phyloP scores from a whole-genome alignment of 1,140 invertebrate genomes.

The Drosophila setifemur region DNA sequence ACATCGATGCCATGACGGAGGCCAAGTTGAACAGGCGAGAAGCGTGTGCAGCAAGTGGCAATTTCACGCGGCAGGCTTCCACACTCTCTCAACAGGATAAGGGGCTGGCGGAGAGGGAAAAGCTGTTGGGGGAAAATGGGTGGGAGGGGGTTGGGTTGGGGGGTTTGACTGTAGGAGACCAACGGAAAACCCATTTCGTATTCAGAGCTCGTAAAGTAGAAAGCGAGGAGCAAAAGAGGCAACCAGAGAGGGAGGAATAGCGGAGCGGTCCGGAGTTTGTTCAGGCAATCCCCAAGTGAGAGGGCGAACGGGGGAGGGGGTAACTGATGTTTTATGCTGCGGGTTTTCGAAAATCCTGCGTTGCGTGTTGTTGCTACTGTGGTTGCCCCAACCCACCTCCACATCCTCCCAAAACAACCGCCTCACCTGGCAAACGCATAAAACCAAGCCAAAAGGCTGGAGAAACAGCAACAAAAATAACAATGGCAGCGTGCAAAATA shows the following conservation, averaged over 20 bases:
- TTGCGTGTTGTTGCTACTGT: conserved; percentile 60
- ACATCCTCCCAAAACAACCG: not conserved
- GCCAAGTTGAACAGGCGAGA: conserved; percentile 78
- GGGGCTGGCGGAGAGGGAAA: not conserved
- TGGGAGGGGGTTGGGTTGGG: not conserved
- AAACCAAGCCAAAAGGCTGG: conserved; percentile 55
- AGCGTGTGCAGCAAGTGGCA: conserved; percentile 76
- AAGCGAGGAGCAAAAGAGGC: conserved; percentile 33
- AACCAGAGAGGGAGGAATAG: not conserved
- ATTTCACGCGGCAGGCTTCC: conserved; percentile 68
- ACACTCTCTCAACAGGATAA: not conserved
- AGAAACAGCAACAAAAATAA: conserved; percentile 11
- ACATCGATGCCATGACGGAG: conserved; percentile 69
- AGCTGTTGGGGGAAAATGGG: not conserved
- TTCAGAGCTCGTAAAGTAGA: conserved; percentile 78
- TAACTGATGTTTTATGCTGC: conserved; percentile 75
- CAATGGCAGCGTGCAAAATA: conserved; percentile 30
- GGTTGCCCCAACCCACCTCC: conserved; percentile 4
- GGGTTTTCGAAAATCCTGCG: conserved; percentile 76
- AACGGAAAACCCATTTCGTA: conserved; percentile 73
- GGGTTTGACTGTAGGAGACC: not conserved
- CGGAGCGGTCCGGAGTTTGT: conserved; percentile 2
- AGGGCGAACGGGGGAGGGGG: not conserved
- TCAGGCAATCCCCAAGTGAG: conserved; percentile 42
- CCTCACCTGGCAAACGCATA: conserved; percentile 58